Conservation (phyloP, 1,140 invertebrate genomes). For the Ostrea edulis region DNA sequence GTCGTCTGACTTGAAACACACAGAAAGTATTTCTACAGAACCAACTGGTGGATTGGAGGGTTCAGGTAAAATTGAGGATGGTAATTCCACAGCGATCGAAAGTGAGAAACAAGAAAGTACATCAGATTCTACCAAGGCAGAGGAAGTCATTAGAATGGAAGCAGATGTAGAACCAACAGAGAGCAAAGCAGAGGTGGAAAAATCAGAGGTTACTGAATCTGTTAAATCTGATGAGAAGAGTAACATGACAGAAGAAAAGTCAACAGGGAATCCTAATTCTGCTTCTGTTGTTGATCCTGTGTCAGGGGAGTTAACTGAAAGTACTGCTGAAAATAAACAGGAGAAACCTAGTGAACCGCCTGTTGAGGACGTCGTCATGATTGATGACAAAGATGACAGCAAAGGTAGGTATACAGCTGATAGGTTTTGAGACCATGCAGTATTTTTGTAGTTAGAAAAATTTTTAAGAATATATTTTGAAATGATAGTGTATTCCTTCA, state of each 20-base stretch:
- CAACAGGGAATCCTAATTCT: too few species aligned
- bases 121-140: background rate
- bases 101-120: background rate
- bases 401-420: background rate
- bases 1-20: background rate
- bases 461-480: too few species aligned
- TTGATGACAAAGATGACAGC: constrained; percentile 15
- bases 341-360: background rate
- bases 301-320: background rate
- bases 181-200: background rate
- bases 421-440: background rate
- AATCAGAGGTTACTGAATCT: background rate
- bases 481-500: too few species aligned
- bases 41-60: background rate
- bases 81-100: background rate
- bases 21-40: background rate
- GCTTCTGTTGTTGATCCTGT: background rate
- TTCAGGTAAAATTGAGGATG: background rate
- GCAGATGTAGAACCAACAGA: background rate
- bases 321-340: constrained; percentile 8
- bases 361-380: constrained; percentile 22
- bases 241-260: background rate
- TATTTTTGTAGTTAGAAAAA: too few species aligned
- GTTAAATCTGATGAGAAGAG: background rate
- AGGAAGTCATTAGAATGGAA: background rate